Base-by-base conservation (phyloP, 2,113 vertebrate genomes). In the Myiozetetes cayanensis region DNA sequence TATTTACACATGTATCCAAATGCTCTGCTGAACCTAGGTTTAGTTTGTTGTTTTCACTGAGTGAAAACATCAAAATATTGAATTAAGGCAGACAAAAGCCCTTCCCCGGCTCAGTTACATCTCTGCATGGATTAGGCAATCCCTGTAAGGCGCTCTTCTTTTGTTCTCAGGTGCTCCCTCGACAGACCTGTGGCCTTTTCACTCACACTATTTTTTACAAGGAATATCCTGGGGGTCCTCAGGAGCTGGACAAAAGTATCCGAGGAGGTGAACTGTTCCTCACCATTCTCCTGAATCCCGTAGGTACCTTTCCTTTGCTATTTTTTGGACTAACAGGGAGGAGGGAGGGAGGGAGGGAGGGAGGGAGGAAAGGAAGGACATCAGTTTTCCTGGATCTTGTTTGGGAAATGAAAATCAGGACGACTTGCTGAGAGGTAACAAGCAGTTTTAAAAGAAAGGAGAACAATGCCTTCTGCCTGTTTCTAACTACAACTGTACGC, bases 141-240 rank as follows among this genome's bases (percentile, higher is more conserved):
- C 53, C 30, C 18, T 22, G 21, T 44, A 55, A 65, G 8, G n/a
- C 5, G 0, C 44, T 88, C 59, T 84, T 83, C 6, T 16, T 95
- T 79, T 88, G 66, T 89, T 85, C 27, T 53, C 94, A 99, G 99
- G 99, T 99, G 85, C 98, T 99, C 89, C 99, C 99, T 92, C 98
- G 99, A 55, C 99, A 99, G 98, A 99, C 99, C 33, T 99, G 99
- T 92, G 99, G 99, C 82, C 97, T 99, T 94, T 99, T 99, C 97
- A 99, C 99, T 53, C 99, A 99, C 94, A 99, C 99, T 72, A 99
- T 99, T 98, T 99, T 99, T 98, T 99, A 99, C 97, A 99, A 99
- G 96, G 99, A 99, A 76, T 99, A 99, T 80, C 99, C 99, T 25
- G 99, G 99, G 16, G 99, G 99, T 41, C 98, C 99, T 61, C 99